Conservation (phyloP, 2,113 vertebrate species). For the Heterochromis multidens region DNA sequence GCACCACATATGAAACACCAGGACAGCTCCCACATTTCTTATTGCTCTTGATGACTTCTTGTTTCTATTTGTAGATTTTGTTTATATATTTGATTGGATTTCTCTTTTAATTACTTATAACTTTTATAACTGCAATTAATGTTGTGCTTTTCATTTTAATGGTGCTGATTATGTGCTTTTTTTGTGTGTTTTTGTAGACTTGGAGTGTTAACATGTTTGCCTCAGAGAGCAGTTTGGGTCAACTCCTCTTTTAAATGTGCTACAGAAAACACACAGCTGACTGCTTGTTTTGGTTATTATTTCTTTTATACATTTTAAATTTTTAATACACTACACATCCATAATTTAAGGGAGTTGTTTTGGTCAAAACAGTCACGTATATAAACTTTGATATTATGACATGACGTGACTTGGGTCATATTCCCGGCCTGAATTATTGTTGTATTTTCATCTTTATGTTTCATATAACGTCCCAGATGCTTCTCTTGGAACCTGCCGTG, state of each 20-base stretch:
- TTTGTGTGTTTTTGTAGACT: not conserved
- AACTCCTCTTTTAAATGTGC: fast-evolving
- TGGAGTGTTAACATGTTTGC: not conserved
- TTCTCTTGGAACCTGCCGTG: fast-evolving
- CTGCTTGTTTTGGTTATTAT: too few species aligned
- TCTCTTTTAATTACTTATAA: not conserved
- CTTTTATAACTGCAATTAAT: fast-evolving
- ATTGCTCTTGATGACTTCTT: not conserved
- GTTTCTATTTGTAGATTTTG: not conserved
- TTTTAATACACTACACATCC: not conserved
- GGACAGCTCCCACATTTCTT: too few species aligned
- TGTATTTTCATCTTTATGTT: too few species aligned
- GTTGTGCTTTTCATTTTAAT: not conserved
- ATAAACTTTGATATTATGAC: fast-evolving
- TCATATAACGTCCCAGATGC: too few species aligned
- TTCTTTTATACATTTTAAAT: too few species aligned
- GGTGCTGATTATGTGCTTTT: not conserved
- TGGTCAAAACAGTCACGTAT: not conserved
- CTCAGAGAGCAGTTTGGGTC: fast-evolving
- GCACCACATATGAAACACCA: too few species aligned
- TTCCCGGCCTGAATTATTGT: too few species aligned
- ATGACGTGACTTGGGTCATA: too few species aligned
- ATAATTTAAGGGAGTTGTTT: not conserved
- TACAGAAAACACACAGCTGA: not conserved
- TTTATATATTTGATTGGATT: too few species aligned